Evolutionary conservation across 2,888 invertebrate species (phyloP).

Genomic region (Neocrepidodera transversa): DNA sequence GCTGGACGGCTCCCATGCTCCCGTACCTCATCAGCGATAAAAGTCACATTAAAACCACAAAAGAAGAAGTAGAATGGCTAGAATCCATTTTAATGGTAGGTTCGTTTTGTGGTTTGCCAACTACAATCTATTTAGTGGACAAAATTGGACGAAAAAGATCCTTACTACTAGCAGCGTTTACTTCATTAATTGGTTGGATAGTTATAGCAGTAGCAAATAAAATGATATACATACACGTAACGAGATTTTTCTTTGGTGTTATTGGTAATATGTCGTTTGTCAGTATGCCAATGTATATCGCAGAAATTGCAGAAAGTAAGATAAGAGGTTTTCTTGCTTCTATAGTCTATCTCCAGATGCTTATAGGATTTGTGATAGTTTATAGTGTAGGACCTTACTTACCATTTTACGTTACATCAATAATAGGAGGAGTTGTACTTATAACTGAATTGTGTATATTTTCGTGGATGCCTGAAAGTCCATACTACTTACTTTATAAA

Average conservation of each 20-base stretch:
- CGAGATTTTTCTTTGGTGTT: constrained; percentile 53
- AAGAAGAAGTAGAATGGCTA: constrained; percentile 47
- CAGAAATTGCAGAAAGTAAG: constrained; percentile 56
- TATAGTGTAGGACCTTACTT: constrained; percentile 54
- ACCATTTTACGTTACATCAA: constrained; percentile 51
- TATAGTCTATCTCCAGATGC: constrained; percentile 55
- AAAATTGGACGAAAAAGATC: constrained; percentile 55
- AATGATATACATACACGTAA: constrained; percentile 53
- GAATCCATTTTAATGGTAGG: constrained; percentile 40
- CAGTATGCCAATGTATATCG: constrained; percentile 57
- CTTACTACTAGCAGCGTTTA: constrained; percentile 53
- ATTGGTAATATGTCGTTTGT: constrained; percentile 52
- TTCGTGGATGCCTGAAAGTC: constrained; percentile 58
- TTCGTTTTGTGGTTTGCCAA: constrained; percentile 51
- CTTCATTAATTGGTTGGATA: constrained; percentile 55
- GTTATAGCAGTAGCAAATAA: constrained; percentile 52
- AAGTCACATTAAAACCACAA: constrained; percentile 52
- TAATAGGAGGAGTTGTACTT: constrained; percentile 52
- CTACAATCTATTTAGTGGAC: constrained; percentile 54
- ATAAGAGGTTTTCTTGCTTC: constrained; percentile 56
- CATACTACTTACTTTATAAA: constrained; percentile 54
- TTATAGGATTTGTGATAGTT: constrained; percentile 53
- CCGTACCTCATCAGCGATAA: constrained; percentile 51
- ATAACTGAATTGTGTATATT: constrained; percentile 51
- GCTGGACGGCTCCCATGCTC: constrained; percentile 58